Percentiles rank a stretch among this genome's conserved stretches.
Conservation (phyloP, 2,113 vertebrate genomes). For the Okapia johnstoni region DNA sequence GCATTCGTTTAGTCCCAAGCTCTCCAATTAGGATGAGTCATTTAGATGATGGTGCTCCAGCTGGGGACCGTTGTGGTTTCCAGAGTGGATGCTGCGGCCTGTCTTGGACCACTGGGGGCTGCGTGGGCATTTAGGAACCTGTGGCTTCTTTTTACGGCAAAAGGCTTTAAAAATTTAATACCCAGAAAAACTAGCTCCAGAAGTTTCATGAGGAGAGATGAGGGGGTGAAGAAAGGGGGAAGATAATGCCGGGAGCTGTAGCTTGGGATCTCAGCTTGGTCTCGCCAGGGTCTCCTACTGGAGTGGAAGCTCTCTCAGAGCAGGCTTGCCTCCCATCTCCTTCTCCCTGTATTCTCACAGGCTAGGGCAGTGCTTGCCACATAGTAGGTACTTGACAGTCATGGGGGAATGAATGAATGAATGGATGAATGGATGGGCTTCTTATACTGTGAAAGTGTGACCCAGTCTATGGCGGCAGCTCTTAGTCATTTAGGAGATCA, state of each 20-base stretch:
- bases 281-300: neutral
- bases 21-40: neutral
- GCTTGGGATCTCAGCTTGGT: neutral
- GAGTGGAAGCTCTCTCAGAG: neutral
- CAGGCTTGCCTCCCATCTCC: neutral
- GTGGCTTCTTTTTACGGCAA: neutral
- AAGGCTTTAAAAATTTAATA: neutral
- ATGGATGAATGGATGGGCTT: neutral
- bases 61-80: neutral
- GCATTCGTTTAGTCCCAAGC: neutral
- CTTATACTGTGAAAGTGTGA: neutral
- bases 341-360: neutral
- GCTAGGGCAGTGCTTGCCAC: neutral
- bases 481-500: neutral
- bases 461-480: neutral
- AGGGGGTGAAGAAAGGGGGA: neutral
- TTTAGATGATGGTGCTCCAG: neutral
- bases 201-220: neutral
- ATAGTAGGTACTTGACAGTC: neutral
- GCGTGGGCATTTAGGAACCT: neutral
- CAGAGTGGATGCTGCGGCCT: neutral
- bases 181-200: neutral
- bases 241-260: accelerated
- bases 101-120: neutral
- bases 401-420: neutral